A percentile compares a stretch with the other conserved stretches of the same genome.
phyloP scores from a whole-genome alignment of 2,888 invertebrate species.

The Stenotaenia linearis region DNA sequence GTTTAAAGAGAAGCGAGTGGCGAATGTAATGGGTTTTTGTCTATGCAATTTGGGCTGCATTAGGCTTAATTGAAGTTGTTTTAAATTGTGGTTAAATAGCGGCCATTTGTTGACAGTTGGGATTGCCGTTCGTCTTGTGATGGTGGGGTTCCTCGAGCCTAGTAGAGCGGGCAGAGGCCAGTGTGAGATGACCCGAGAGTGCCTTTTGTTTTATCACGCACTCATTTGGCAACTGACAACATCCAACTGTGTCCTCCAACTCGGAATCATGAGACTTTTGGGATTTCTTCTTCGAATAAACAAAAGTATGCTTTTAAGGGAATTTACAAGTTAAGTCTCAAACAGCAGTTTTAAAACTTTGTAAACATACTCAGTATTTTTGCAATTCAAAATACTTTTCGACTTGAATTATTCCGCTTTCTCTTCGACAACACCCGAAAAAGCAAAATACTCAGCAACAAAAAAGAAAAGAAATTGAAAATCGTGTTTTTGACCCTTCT shows the following conservation, averaged over 20 bases:
- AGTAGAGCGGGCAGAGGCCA: conserved; percentile 6
- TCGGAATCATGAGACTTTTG: background rate
- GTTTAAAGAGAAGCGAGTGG: background rate
- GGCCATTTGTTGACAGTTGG: conserved; percentile 3
- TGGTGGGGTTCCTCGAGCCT: background rate
- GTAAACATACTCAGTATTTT: background rate
- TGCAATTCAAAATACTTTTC: background rate
- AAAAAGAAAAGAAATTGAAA: background rate
- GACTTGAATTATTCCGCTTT: background rate
- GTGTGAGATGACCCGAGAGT: conserved; percentile 19
- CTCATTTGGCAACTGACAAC: conserved; percentile 15
- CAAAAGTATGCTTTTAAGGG: conserved; percentile 12
- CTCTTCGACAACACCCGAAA: background rate
- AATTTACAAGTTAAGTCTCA: conserved; percentile 1
- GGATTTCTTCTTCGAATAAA: conserved; percentile 3
- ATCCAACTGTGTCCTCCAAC: conserved; percentile 7
- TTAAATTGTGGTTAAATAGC: conserved; percentile 7
- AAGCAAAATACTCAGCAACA: background rate
- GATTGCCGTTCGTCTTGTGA: background rate
- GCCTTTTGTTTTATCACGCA: conserved; percentile 13
- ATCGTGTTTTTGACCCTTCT: background rate
- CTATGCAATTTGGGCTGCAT: background rate
- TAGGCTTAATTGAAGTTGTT: conserved; percentile 15
- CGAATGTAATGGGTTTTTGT: background rate
- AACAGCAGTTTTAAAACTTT: background rate